phyloP scores from a whole-genome alignment of 2,113 vertebrate genomes.

The Gorsachius goisagi region DNA sequence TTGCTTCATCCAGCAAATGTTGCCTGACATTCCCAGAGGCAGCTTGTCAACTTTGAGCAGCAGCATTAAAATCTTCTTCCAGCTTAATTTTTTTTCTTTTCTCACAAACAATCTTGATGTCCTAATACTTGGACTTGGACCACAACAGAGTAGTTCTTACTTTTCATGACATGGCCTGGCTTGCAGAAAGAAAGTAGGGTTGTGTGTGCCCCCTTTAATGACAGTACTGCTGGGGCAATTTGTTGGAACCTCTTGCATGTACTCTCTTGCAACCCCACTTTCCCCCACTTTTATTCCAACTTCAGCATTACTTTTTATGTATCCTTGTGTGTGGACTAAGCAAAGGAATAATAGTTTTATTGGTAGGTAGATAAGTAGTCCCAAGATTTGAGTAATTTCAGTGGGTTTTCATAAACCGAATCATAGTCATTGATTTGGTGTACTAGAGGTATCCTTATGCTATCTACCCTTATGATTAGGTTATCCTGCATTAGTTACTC shows the following conservation, averaged over 20 bases:
- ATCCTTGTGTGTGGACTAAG: neutral
- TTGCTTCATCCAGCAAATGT: neutral
- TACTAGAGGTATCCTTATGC: neutral
- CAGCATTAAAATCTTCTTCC: neutral
- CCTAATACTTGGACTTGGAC: neutral
- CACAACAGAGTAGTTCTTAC: neutral
- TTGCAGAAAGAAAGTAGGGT: neutral
- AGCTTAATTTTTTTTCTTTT: neutral
- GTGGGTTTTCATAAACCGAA: neutral
- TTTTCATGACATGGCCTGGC: neutral
- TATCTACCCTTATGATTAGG: neutral
- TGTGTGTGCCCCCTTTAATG: neutral
- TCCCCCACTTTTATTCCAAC: fast-evolving
- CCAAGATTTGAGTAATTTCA: neutral
- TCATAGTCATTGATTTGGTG: neutral
- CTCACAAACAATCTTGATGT: neutral
- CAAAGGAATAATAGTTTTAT: neutral
- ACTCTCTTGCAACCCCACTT: fast-evolving
- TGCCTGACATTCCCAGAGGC: neutral
- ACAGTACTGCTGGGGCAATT: neutral
- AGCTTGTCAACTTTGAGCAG: neutral
- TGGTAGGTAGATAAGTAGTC: neutral
- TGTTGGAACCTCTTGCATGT: neutral
- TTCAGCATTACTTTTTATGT: neutral
- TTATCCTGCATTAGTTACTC: neutral